Conservation (phyloP, 2,888 invertebrate genomes). For the Diarsia brunnea region DNA sequence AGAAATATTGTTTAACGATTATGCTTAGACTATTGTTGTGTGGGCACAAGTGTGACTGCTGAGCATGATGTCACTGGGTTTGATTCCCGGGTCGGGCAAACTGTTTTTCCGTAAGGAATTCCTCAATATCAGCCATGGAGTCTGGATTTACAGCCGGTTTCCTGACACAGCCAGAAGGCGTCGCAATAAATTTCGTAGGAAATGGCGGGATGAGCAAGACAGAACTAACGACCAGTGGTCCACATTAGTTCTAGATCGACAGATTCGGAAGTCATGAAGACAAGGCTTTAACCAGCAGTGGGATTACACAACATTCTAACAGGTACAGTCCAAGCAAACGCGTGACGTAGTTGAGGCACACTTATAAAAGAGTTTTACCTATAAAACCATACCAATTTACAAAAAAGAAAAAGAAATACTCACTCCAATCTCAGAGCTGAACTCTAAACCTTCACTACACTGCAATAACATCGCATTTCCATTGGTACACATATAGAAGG, state of each 20-base stretch:
- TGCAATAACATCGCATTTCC: constrained; percentile 11
- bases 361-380: background rate
- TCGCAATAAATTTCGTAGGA: no score
- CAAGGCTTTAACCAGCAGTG: no score
- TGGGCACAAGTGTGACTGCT: background rate
- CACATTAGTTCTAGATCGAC: no score
- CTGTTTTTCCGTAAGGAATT: background rate
- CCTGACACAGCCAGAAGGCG: no score
- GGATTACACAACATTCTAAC: no score
- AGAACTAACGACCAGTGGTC: no score
- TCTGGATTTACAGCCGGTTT: background rate
- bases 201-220: no score
- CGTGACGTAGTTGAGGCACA: no score
- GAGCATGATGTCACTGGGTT: background rate
- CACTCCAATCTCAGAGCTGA: constrained; percentile 9
- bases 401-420: background rate
- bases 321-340: no score
- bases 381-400: background rate
- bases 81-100: background rate
- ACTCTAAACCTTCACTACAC: constrained; percentile 33
- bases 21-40: background rate
- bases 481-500: constrained; percentile 36
- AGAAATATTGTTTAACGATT: background rate
- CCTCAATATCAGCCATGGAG: background rate
- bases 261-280: no score